These are phyloP conservation scores for Eupithecia dodoneata DNA, from an alignment of 2,888 invertebrate species.

Conservation along the genomic window DNA sequence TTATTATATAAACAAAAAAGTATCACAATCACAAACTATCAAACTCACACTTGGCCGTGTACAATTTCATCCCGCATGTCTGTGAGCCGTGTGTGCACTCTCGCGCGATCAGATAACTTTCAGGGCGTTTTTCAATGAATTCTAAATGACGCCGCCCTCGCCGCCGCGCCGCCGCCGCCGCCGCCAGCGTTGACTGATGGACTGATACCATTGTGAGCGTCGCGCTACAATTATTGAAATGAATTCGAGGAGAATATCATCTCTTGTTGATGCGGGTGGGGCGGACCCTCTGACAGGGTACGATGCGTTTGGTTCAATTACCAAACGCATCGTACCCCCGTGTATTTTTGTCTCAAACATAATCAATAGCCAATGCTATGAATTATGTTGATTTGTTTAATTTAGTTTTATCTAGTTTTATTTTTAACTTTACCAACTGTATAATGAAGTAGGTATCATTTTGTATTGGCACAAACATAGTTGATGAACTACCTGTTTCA, in stretches of 20 bases:
- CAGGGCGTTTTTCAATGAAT: slow-evolving; percentile 82
- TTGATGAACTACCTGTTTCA: background rate
- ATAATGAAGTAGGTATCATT: background rate
- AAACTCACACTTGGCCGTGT: background rate
- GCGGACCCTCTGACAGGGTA: background rate
- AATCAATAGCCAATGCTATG: too few relatives aligned
- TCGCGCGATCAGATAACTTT: slow-evolving; percentile 80
- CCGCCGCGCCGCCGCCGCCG: slow-evolving; percentile 23
- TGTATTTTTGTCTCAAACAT: too few relatives aligned
- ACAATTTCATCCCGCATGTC: background rate
- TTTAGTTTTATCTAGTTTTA: too few relatives aligned
- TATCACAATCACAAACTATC: too few relatives aligned
- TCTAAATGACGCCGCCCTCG: slow-evolving; percentile 69
- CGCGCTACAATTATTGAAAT: slow-evolving; percentile 21
- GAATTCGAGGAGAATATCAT: slow-evolving; percentile 9
- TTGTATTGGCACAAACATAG: background rate
- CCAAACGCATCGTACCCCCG: too few relatives aligned
- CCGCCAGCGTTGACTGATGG: slow-evolving; percentile 31
- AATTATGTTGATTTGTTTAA: too few relatives aligned
- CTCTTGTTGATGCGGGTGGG: background rate
- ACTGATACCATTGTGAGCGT: slow-evolving; percentile 21
- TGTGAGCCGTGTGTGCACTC: slow-evolving; percentile 1
- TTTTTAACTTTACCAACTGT: too few relatives aligned
- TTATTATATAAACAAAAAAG: too few relatives aligned
- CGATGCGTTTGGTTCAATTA: background rate